phyloP scores from a whole-genome alignment of 2,113 vertebrate species.

The Silurus meridionalis region DNA sequence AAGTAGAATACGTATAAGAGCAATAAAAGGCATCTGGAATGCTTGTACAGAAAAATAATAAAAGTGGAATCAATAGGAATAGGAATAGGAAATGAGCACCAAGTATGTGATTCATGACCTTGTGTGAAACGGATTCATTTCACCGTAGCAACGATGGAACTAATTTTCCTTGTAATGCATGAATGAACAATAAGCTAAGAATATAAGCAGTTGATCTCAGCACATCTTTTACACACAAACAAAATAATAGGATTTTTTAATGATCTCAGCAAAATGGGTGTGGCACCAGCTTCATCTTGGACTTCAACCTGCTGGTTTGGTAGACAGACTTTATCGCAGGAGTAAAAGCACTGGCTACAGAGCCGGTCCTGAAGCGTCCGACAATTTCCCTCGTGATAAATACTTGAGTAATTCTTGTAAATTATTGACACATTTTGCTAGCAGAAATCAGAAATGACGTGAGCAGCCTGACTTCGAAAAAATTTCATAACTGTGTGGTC shows the following conservation, averaged over 20 bases:
- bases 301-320: background rate
- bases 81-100: no score
- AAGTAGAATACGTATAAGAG: background rate
- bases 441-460: background rate
- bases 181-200: background rate
- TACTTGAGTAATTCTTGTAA: background rate
- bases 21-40: background rate
- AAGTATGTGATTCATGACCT: no score
- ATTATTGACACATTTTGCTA: background rate
- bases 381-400: background rate
- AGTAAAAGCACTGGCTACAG: background rate
- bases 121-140: background rate
- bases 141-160: background rate
- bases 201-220: background rate
- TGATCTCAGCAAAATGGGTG: background rate
- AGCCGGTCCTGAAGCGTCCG: background rate
- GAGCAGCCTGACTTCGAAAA: background rate
- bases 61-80: background rate
- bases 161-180: background rate
- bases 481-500: background rate
- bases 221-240: background rate
- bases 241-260: background rate
- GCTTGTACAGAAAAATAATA: background rate
- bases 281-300: background rate
- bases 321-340: background rate